A percentile compares a stretch with the other conserved stretches of the same genome.
Evolutionary conservation across 2,797 vertebrate species (phyloP).

Genomic region (Pseudochirops cupreus): DNA sequence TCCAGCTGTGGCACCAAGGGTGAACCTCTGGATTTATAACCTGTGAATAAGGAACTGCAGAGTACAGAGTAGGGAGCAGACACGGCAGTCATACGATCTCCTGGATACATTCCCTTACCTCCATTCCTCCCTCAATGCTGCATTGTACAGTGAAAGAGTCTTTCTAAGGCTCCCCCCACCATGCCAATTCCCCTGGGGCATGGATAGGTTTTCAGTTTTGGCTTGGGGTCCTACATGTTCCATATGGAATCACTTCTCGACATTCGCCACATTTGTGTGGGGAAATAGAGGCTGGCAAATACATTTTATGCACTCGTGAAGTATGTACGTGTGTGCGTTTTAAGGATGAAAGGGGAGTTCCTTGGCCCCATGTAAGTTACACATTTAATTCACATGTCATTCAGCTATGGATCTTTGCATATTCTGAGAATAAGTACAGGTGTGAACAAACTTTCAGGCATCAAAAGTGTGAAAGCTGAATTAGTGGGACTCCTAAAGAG

Average conservation of each 20-base stretch:
- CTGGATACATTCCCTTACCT: neutral
- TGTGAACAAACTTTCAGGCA: neutral
- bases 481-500: neutral
- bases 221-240: neutral
- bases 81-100: neutral
- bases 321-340: neutral
- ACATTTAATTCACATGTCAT: neutral
- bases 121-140: neutral
- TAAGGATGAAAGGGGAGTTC: neutral
- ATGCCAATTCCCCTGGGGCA: neutral
- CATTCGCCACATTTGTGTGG: neutral
- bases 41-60: neutral
- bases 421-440: neutral
- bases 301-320: rapidly evolving
- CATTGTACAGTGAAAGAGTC: no score
- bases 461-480: neutral
- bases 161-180: neutral
- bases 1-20: neutral
- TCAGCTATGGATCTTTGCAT: neutral
- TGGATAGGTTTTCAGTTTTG: neutral
- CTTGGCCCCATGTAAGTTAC: neutral
- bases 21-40: neutral
- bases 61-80: neutral
- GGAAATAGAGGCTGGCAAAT: rapidly evolving
- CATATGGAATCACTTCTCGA: neutral